Base-by-base conservation (phyloP, 2,888 invertebrate species). In the Mamestra brassicae region DNA sequence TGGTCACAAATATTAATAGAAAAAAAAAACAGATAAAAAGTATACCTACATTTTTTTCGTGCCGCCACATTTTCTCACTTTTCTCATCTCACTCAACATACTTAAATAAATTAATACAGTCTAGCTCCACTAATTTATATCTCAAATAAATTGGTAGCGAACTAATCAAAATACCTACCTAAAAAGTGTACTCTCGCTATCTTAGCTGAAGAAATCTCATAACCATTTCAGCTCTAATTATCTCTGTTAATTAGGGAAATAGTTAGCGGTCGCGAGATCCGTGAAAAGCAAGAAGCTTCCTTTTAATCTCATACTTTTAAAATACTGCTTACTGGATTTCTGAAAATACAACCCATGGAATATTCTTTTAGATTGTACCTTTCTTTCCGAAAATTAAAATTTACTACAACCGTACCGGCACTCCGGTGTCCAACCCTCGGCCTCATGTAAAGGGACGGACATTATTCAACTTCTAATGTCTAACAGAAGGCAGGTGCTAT, bases 401-500 rank as follows among this genome's bases (percentile, higher is more conserved):
- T 74, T 70, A 81, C 47, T 70, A 78, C 38, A 57, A 62, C 66
- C 57, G 60, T 38, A 4, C 13, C 60, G 42, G 45, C 65, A 36
- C 57, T 61, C 58, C 17, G 61, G 54, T 55, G 57, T 50, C 50
- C 69, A 61, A 61, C 60, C 58, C 61, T 63, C 72, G 71, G 65
- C 42, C 52, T 73, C 72, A 67, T 78, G 70, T 71, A 74, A 70
- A 78, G 74, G 76, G 60, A 75, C 81, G 73, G 69, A 65, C 78
- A 85, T 88, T 85, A 88, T 87, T 88, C 77, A 87, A 85, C 83
- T 78, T 89, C 88, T 92, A 91, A 91, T 88, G 85, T 88, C 87
- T 86, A 87, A 89, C 85, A 89, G 91, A 90, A 83, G 89, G 91
- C 94, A 94, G 94, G 94, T 94, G 94, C 87, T 89, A 88, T 91